Conservation (phyloP, 2,888 invertebrate genomes). For the Luperina testacea region DNA sequence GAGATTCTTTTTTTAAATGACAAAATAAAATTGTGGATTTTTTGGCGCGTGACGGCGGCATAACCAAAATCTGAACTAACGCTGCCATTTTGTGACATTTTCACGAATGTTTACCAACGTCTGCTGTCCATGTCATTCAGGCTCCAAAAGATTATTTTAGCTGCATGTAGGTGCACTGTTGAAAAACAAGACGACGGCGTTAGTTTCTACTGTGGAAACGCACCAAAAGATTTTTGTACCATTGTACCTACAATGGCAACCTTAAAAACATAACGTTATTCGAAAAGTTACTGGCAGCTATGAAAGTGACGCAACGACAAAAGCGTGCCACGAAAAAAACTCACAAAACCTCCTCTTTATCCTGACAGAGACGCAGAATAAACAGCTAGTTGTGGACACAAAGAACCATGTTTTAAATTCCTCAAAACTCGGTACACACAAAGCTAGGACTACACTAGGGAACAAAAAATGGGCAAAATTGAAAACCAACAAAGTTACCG, state of each 20-base stretch:
- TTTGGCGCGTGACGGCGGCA: too few species aligned
- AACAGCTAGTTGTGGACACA: slow-evolving; percentile 45
- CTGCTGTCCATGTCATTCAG: neutral
- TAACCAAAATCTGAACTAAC: too few species aligned
- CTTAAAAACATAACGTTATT: neutral
- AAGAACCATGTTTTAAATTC: slow-evolving; percentile 57
- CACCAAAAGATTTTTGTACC: neutral
- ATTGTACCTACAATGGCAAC: neutral
- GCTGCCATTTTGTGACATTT: neutral
- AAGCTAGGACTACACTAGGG: slow-evolving; percentile 39
- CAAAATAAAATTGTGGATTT: too few species aligned
- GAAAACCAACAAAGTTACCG: slow-evolving; percentile 58
- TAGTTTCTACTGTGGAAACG: neutral
- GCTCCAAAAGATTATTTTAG: neutral
- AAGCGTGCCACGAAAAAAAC: slow-evolving; percentile 22
- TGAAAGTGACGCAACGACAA: neutral
- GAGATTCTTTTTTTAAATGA: neutral
- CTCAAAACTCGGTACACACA: slow-evolving; percentile 49
- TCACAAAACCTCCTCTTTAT: slow-evolving; percentile 22
- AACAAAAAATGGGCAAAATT: slow-evolving; percentile 53
- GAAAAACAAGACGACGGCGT: neutral
- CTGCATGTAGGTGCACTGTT: neutral
- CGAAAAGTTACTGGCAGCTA: slow-evolving; percentile 9
- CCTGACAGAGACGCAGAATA: slow-evolving; percentile 39
- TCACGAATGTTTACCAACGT: neutral